Evolutionary conservation across 1,140 invertebrate genomes (phyloP), one percentile per base, ranked within the genome.

Genomic region (Heliconius himera): DNA sequence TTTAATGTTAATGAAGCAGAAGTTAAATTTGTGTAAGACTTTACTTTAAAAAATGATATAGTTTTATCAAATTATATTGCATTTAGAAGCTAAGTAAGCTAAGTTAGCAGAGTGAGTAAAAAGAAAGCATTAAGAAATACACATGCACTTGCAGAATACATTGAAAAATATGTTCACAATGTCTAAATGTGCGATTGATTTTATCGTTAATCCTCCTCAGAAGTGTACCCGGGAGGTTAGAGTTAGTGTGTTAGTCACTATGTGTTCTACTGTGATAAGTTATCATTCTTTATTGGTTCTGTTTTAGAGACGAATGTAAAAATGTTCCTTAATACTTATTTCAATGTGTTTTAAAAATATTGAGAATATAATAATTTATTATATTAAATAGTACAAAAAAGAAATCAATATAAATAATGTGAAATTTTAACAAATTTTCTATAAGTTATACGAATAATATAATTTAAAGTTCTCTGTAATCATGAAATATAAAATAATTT

Each of bases 151-250:
- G 54, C 54, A 60, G n/a, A 22, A 22, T 60, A 60, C 16, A 46
- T 46, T 18, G 16, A n/a, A 70, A 70, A 70, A 70, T 70, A n/a
- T n/a, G 51, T 60, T 22, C 20, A 60, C 20, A 56, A 26, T 56
- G 5, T 56, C 22, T 3, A 29, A 5, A 66, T 66, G 79, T 77
- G 79, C 41, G 36, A 81, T 81, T 82, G 60, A 81, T 81, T 82
- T 81, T 78, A 87, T 87, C 89, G 88, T 89, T 94, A 91, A 85
- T 92, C 91, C 91, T 89, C 91, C 80, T 91, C 89, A 92, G 89
- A 81, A 73, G 29, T 51, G 74, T 81, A 84, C 86, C 84, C 90
- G 91, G 90, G 91, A 90, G 85, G 90, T 90, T 86, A 90, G 90
- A 88, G 84, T 81, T 83, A 85, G 76, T 82, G 77, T 81, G 88